Percentiles rank a stretch among this genome's conserved stretches.
Conservation (phyloP, 30 jellyfish, hydroid and myxozoan genomes). For the Pelagia noctiluca region DNA sequence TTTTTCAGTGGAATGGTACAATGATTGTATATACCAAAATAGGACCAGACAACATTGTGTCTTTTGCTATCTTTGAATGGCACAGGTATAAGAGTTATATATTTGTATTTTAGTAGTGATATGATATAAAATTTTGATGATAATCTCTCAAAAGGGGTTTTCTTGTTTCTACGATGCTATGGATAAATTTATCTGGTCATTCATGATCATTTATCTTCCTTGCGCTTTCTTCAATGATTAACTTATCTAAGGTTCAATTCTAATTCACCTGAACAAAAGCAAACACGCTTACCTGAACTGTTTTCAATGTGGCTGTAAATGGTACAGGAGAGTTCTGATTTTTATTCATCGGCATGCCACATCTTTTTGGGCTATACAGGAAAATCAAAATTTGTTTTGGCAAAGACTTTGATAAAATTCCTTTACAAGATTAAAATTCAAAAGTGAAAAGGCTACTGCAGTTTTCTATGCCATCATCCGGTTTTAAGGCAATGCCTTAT, state of each 20-base stretch:
- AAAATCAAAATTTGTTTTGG: neutral
- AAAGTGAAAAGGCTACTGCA: neutral
- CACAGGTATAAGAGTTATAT: no score
- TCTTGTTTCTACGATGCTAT: no score
- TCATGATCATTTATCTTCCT: neutral
- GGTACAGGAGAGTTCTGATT: neutral
- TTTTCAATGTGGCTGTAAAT: constrained; percentile 28
- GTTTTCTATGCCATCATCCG: no score
- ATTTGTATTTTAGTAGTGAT: neutral
- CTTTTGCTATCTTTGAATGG: no score
- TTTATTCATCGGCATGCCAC: constrained; percentile 20
- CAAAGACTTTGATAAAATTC: neutral
- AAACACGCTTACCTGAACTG: constrained; percentile 37
- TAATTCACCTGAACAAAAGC: neutral
- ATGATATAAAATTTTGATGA: neutral
- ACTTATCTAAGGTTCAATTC: neutral
- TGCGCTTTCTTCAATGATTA: neutral
- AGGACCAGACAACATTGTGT: no score
- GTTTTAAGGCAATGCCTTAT: no score
- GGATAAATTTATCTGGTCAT: no score
- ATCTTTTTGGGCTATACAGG: constrained; percentile 48
- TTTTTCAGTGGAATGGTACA: no score
- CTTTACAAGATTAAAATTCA: neutral
- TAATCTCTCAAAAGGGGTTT: no score
- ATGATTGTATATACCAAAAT: no score